A percentile compares a stretch with the other conserved stretches of the same genome.
Conservation (phyloP, 2,113 vertebrate genomes). For the Lamprologus ornatipinnis region DNA sequence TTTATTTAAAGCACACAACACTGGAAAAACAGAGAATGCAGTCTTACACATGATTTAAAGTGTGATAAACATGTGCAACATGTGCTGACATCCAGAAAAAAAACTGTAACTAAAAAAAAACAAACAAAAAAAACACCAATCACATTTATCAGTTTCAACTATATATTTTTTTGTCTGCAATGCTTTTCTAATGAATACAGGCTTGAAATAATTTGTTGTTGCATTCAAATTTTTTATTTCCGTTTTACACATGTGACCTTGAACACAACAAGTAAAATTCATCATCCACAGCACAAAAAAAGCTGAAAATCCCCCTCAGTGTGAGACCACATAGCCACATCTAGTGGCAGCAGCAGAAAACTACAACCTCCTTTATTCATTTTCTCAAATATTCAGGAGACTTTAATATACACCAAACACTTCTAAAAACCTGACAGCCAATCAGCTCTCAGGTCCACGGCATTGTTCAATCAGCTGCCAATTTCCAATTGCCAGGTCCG, state of each 20-base stretch:
- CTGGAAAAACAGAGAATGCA: not conserved
- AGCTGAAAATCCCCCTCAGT: not conserved
- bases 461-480: not conserved
- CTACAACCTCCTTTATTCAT: not conserved
- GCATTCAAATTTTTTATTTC: not conserved
- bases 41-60: not conserved
- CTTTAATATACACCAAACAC: not conserved
- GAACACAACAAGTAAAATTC: not conserved
- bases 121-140: not conserved
- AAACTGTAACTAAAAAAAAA: not conserved
- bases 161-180: not conserved
- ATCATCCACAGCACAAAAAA: not conserved
- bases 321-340: not conserved
- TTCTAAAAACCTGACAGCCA: not conserved
- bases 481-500: not conserved
- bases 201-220: not conserved
- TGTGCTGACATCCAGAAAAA: not conserved
- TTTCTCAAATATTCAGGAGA: not conserved
- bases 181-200: not conserved
- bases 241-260: not conserved
- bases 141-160: not conserved
- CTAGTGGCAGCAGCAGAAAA: not conserved
- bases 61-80: not conserved
- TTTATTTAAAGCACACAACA: not conserved
- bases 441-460: not conserved